Base-by-base conservation (phyloP, 2,888 invertebrate genomes). In the Mimachlamys varia region DNA sequence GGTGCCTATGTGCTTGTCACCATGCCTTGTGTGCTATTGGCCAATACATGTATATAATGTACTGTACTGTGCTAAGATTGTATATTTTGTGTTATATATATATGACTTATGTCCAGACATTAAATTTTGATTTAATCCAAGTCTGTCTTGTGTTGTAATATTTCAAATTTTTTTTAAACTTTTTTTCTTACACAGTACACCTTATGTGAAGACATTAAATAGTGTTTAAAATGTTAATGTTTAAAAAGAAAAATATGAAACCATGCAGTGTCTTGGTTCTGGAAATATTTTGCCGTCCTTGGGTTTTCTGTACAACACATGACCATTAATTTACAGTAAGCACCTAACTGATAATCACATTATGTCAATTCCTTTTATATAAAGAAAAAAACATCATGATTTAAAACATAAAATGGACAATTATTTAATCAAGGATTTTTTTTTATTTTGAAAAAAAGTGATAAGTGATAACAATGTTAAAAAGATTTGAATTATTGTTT, bases 91-190 rank as follows among this genome's bases (percentile, higher is more conserved):
- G 44, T 44, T 44, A 44, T 44, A 44, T 44, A 44, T 44, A 44
- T 44, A 44, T 44, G 44, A 44, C 44, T 3, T 44, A 44, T 44
- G 76, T 76, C 76, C 76, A 76, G 76, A 76, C 76, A 76, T 76
- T 76, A 76, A 76, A 76, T 76, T 33, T 13, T 76, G 76, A 76
- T 76, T 76, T 76, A 76, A 76, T 76, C 76, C 27, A 76, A 76
- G 33, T 33, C 76, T 33, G 76, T 76, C 76, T 76, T 76, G 27
- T 76, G 76, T 76, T 76, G 76, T 76, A 27, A 76, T 76, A 33
- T 76, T 76, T 22, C 22, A 22, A n/a, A 2, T 0, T 58, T 58
- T 58, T 58, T 13, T 17, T 53, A 53, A 53, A 53, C 3, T 5
- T 7, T 58, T 58, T 58, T 22, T n/a, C 22, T 58, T 22, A 58